Base-by-base conservation (phyloP, 2,113 vertebrate species). In the Oncorhynchus clarkii region DNA sequence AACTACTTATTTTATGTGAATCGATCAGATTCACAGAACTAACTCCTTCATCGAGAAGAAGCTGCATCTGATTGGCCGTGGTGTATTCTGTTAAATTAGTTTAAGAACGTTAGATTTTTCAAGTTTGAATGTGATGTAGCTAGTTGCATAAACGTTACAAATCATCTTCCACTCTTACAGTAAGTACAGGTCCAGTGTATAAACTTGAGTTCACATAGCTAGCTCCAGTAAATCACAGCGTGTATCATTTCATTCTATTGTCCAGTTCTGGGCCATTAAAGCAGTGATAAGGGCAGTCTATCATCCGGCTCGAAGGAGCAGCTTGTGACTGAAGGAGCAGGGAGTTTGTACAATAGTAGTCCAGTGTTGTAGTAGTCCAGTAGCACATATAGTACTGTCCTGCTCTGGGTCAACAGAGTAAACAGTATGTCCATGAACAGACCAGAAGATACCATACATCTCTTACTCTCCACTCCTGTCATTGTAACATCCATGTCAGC, bases 111-210 rank as follows among this genome's bases (percentile, higher is more conserved):
- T 54, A 5, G 14, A 57, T 57, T 57, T 60, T 60, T 60, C 59
- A 2, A 60, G 59, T 39, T 39, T 39, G 7, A 39, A 57, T 57
- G 51, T 39, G 51, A 57, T 57, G 51, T 57, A 57, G 13, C 14
- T 60, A 8, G 59, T 60, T n/a, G 16, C n/a, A 51, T 2, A 59
- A 72, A 24, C 49, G 71, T 79, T 45, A 78, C 31, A 73, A 71
- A 71, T 62, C 45, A 79, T 68, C 73, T 67, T 74, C 78, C 27
- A 72, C 66, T 49, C 57, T 65, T 27, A 80, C 57, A 87, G 18
- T 88, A 91, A 91, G 81, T 90, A 90, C 86, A 93, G 77, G 84
- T 95, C 94, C 94, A 92, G 89, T 93, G 92, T 92, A 89, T 86
- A 71, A 74, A 2, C 16, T 73, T 75, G 59, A 73, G 26, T 70